Percentiles rank a stretch among this genome's conserved stretches.
phyloP scores from a whole-genome alignment of 2,888 invertebrate species.

The Merodon equestris region DNA sequence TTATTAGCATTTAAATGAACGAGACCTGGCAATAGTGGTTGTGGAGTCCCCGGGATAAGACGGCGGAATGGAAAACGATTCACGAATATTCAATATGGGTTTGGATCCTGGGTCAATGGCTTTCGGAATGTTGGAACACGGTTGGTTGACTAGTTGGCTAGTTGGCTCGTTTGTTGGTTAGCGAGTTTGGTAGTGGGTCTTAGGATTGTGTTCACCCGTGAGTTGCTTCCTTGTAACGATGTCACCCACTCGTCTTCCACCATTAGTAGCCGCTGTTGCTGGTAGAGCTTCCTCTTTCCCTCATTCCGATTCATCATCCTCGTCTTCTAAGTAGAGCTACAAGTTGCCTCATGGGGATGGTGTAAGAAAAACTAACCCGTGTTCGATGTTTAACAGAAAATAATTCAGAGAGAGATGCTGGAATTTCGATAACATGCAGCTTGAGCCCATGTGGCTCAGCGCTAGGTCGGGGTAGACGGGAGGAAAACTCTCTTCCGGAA shows the following conservation, averaged over 20 bases:
- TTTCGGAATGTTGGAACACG: slow-evolving; percentile 38
- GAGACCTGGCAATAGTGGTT: slow-evolving; percentile 1
- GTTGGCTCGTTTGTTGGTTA: background rate
- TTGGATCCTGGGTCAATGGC: slow-evolving; percentile 53
- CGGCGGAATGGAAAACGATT: slow-evolving; percentile 14
- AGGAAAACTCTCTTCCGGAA: slow-evolving; percentile 53
- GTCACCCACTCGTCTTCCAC: slow-evolving; percentile 62
- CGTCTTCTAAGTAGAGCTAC: slow-evolving; percentile 14
- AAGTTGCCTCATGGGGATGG: no score
- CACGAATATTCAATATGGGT: slow-evolving; percentile 65
- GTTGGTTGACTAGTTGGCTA: slow-evolving; percentile 21
- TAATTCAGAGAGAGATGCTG: slow-evolving; percentile 62
- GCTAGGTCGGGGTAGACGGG: slow-evolving; percentile 16
- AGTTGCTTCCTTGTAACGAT: slow-evolving; percentile 57
- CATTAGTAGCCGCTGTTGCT: slow-evolving; percentile 6
- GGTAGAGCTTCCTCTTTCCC: background rate
- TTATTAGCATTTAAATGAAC: slow-evolving; percentile 62
- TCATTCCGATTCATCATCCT: no score
- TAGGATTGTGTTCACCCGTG: background rate
- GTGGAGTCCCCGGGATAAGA: background rate
- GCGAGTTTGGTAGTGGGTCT: no score
- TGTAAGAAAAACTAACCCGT: slow-evolving; percentile 5
- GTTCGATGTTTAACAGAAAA: slow-evolving; percentile 60
- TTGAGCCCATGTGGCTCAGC: slow-evolving; percentile 56
- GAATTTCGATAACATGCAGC: slow-evolving; percentile 59